Evolutionary conservation across 2,113 vertebrate genomes (phyloP).

Genomic region (Dipodomys spectabilis): DNA sequence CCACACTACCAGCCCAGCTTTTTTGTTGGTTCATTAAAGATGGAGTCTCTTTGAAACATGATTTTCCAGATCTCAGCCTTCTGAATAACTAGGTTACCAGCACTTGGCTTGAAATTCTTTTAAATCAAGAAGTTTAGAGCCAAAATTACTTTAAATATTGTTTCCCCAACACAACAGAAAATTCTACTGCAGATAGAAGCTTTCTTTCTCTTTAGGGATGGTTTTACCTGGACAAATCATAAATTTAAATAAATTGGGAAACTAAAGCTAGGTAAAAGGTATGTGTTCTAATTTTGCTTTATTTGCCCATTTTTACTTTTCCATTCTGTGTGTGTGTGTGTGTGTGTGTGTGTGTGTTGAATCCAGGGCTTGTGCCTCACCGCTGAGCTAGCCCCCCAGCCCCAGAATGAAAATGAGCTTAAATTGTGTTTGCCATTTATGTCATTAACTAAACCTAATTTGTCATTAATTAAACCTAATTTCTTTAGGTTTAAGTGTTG

Average conservation of each 20-base stretch:
- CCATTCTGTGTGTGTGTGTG: background rate
- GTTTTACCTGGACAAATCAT: slow-evolving; percentile 11
- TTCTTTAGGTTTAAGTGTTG: slow-evolving; percentile 54
- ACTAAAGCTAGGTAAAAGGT: background rate
- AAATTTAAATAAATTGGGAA: background rate
- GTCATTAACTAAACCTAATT: slow-evolving; percentile 32
- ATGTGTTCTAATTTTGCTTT: slow-evolving; percentile 11
- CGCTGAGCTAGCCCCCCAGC: background rate
- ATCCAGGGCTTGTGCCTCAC: background rate
- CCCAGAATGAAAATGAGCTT: slow-evolving; percentile 41
- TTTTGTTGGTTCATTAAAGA: too few relatives aligned
- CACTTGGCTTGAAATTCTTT: too few relatives aligned
- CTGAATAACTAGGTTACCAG: too few relatives aligned
- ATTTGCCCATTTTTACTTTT: background rate
- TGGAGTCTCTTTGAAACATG: too few relatives aligned
- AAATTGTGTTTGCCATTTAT: slow-evolving; percentile 45
- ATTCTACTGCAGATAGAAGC: background rate
- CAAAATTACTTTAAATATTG: slow-evolving; percentile 12
- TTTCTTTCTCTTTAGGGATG: background rate
- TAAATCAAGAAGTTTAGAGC: background rate
- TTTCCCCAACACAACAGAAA: background rate
- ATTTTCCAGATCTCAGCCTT: too few relatives aligned
- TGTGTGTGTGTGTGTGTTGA: background rate
- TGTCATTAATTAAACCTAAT: background rate
- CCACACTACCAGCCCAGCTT: too few relatives aligned